Base-by-base conservation (phyloP, 1,140 invertebrate genomes). In the Drosophila bocqueti region DNA sequence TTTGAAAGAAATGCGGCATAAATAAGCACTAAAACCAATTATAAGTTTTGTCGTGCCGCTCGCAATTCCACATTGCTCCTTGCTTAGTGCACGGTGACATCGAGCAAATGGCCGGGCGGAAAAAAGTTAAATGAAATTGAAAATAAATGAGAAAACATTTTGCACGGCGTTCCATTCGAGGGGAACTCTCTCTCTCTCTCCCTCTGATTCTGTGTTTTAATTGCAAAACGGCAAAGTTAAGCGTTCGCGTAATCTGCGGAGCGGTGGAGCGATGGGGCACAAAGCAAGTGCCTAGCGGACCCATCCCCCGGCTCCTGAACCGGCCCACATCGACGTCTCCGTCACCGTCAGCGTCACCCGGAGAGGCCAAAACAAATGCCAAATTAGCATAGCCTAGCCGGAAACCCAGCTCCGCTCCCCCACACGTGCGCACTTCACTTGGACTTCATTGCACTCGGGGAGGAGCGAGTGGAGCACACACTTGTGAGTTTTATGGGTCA, bases 91-190 rank as follows among this genome's bases (percentile, higher is more conserved):
- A 57, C 77, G 81, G 77, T 87, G 84, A 90, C 84, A 87, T 90
- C 77, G 64, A 43, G 84, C 73, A 84, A 89, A 84, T 76, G 74
- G 85, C 64, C 68, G 50, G 60, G 68, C 81, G 81, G 85, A 64
- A 78, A 47, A 87, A 87, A 89, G 84, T 90, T 87, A 84, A 87
- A 87, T 87, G 84, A 87, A 90, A 87, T 87, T 87, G 84, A 90
- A 87, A 87, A 87, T 87, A 87, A 87, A 87, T 87, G 84, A 84
- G 84, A 80, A 87, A 90, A 89, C 85, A 87, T 87, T 87, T 84
- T 75, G 74, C 83, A 80, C 76, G 75, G 50, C 36, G 72, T 69
- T 50, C 63, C 45, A 68, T 79, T 82, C 66, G 62, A 60, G 24
- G 26, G 40, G 43, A 60, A 67, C 60, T 2, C 31, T 64, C 15